Percentiles rank a stretch among this genome's conserved stretches.
These are phyloP conservation scores for Sciaenops ocellatus DNA, from an alignment of 2,797 vertebrate species.

Conservation along the genomic window DNA sequence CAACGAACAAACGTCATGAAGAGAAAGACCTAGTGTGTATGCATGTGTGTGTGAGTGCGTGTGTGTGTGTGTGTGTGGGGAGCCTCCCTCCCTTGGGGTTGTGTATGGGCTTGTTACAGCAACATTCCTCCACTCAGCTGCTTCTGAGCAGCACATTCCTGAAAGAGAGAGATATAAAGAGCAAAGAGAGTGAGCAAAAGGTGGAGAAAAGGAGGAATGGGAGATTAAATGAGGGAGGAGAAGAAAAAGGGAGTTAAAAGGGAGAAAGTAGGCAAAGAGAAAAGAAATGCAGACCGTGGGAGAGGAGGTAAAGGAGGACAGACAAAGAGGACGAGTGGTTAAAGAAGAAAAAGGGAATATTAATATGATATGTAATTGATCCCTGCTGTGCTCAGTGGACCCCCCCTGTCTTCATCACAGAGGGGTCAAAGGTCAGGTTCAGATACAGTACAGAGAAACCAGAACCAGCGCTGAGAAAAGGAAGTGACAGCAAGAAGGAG, in stretches of 20 bases:
- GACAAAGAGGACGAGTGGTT: neutral
- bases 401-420: constrained; percentile 25
- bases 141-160: constrained; percentile 80
- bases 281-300: neutral
- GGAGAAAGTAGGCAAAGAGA: neutral
- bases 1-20: constrained; percentile 14
- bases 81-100: constrained; percentile 75
- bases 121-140: constrained; percentile 86
- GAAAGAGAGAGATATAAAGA: constrained; percentile 44
- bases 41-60: constrained; percentile 21
- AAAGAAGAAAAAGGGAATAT: neutral
- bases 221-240: neutral
- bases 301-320: neutral
- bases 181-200: constrained; percentile 19
- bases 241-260: neutral
- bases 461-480: constrained; percentile 57
- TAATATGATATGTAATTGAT: constrained; percentile 50
- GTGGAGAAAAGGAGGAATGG: neutral
- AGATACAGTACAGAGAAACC: constrained; percentile 55
- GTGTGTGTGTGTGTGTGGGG: constrained; percentile 26
- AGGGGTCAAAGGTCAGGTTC: constrained; percentile 69
- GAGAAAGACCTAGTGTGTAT: constrained; percentile 16
- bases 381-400: constrained; percentile 23
- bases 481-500: constrained; percentile 41
- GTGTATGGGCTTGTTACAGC: constrained; percentile 85